A percentile compares a stretch with the other conserved stretches of the same genome.
These are phyloP conservation scores for Varanus komodoensis DNA, from an alignment of 2,113 vertebrate genomes.

Conservation along the genomic window DNA sequence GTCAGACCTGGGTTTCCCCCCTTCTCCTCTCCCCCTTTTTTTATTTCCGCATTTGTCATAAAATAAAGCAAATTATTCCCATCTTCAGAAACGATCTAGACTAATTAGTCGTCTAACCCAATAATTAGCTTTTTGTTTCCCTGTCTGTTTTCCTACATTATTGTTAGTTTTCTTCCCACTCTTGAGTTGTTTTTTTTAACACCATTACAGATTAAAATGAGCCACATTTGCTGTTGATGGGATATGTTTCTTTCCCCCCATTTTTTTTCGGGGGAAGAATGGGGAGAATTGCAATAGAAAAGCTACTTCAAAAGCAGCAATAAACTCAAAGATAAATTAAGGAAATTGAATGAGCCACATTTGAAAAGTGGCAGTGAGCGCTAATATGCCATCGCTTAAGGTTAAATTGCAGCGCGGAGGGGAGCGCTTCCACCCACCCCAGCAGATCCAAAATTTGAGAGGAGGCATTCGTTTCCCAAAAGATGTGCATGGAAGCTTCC, in stretches of 20 bases:
- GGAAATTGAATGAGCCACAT: constrained; percentile 89
- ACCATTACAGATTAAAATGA: constrained; percentile 88
- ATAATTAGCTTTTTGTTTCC: constrained; percentile 90
- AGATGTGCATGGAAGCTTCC: constrained; percentile 14
- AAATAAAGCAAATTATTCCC: constrained; percentile 88
- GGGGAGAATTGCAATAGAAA: constrained; percentile 81
- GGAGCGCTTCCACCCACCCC: constrained; percentile 43
- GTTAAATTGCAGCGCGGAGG: constrained; percentile 83
- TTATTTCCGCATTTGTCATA: constrained; percentile 90
- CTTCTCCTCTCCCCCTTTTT: constrained; percentile 58
- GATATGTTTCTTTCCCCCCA: constrained; percentile 51
- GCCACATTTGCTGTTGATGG: constrained; percentile 86
- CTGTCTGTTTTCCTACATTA: constrained; percentile 88
- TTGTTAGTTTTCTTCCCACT: constrained; percentile 83
- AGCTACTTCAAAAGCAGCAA: constrained; percentile 84
- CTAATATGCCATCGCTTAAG: constrained; percentile 87
- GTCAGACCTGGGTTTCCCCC: constrained; percentile 79
- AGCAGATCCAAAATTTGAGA: constrained; percentile 71
- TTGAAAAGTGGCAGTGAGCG: constrained; percentile 82
- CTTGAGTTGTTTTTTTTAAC: constrained; percentile 73
- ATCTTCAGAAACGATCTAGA: constrained; percentile 86
- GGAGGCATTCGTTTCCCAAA: constrained; percentile 62
- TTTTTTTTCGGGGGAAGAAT: constrained; percentile 83
- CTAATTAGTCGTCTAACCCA: constrained; percentile 89
- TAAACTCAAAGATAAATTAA: constrained; percentile 90